A percentile compares a stretch with the other conserved stretches of the same genome.
These are phyloP conservation scores for Panagrolaimus sp. DNA, from an alignment of 1,140 invertebrate genomes.

Conservation along the genomic window DNA sequence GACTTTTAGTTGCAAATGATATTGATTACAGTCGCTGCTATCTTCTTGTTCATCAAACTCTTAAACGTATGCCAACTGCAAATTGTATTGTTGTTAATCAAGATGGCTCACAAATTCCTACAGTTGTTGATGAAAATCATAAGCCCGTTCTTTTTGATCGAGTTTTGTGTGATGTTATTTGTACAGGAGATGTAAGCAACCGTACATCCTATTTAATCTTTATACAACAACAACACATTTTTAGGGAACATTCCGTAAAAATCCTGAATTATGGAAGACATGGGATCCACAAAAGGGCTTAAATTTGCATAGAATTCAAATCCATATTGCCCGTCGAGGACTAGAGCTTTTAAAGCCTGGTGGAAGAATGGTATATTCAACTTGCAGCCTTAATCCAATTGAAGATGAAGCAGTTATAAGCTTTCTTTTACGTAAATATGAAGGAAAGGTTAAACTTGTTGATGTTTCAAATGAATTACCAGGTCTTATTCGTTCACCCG, in stretches of 20 bases:
- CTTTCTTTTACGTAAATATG: slow-evolving; percentile 66
- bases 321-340: slow-evolving; percentile 77
- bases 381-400: slow-evolving; percentile 92
- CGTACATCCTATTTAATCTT: no score
- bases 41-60: slow-evolving; percentile 94
- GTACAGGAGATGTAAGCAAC: slow-evolving; percentile 59
- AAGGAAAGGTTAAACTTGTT: slow-evolving; percentile 65
- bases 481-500: slow-evolving; percentile 71
- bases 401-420: slow-evolving; percentile 95
- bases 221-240: no score
- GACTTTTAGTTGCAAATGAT: slow-evolving; percentile 94
- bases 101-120: slow-evolving; percentile 84
- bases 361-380: slow-evolving; percentile 91
- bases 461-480: slow-evolving; percentile 73
- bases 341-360: slow-evolving; percentile 80
- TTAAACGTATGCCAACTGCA: slow-evolving; percentile 85
- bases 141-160: slow-evolving; percentile 72
- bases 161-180: slow-evolving; percentile 91
- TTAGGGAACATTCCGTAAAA: slow-evolving; percentile 80
- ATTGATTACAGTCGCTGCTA: slow-evolving; percentile 94
- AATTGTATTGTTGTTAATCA: slow-evolving; percentile 91
- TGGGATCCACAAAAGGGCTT: slow-evolving; percentile 72
- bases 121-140: slow-evolving; percentile 55
- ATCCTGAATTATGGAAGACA: slow-evolving; percentile 92
- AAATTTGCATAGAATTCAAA: slow-evolving; percentile 64